Base-by-base conservation (phyloP, 2,797 vertebrate genomes). In the Mallotus villosus region DNA sequence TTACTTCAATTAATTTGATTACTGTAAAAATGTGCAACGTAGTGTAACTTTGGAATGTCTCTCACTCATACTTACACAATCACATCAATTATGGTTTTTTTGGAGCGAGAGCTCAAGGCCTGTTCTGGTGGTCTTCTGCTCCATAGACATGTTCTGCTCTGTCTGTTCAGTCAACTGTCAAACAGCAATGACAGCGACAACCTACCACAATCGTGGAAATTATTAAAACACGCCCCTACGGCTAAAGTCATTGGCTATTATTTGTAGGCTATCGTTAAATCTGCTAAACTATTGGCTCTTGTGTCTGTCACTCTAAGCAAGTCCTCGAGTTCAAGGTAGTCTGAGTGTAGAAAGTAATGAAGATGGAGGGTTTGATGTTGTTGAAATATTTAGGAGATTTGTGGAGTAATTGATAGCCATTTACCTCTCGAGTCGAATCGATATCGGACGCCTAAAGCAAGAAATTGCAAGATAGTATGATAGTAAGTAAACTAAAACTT, bases 301-400 rank as follows among this genome's bases (percentile, higher is more conserved):
- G 7, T 3, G 0, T 16, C n/a, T 84, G 86, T 76, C 91, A 71
- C 69, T 91, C 84, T 0, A 1, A 0, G 24, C 61, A 71, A 73
- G 73, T 71, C 78, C 68, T 69, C 59, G 66, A 14, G 78, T 81
- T 76, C 78, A 86, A 82, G 89, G 65, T 92, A 85, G 91, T 89
- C 79, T 89, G 90, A 90, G 82, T 82, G 78, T 90, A 84, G 90
- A 92, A 92, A 93, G 92, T 93, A 91, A 84, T 84, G 88, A 90
- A 90, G 87, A 89, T 90, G 89, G 90, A 93, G 89, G 81, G 81
- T 84, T 84, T 67, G 85, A 77, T 88, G 77, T 75, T 83, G 82
- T 83, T 90, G 80, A 89, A 91, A 90, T 89, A 90, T 91, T 91
- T 71, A 90, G 74, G 37, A 75, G 73, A 77, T 90, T 84, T 82